A percentile compares a stretch with the other conserved stretches of the same genome.
These are phyloP conservation scores for Crotalus viridis DNA, from an alignment of 2,113 vertebrate genomes.

Conservation along the genomic window DNA sequence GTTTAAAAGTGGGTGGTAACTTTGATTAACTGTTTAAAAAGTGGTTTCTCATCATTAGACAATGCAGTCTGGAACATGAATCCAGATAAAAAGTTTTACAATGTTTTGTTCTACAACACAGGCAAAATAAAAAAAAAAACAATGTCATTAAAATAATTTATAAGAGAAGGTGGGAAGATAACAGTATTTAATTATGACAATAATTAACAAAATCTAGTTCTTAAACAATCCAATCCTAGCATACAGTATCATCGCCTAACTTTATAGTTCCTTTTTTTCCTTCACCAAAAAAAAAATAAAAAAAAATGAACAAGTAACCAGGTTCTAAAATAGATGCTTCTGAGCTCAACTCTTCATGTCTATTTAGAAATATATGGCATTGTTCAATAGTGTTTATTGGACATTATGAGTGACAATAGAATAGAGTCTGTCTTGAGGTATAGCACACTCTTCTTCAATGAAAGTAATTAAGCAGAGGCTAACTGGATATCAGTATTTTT, in stretches of 20 bases:
- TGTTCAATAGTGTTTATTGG: not conserved
- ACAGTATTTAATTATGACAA: not conserved
- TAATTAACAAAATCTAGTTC: not conserved
- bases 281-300: not conserved
- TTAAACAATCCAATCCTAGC: not conserved
- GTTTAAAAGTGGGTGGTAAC: constrained; percentile 35
- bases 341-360: not conserved
- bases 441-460: not conserved
- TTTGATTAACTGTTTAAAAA: constrained; percentile 36
- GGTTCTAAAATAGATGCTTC: not conserved
- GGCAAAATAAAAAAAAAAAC: not conserved
- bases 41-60: not conserved
- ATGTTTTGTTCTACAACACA: not conserved
- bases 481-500: not conserved
- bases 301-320: not conserved
- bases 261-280: not conserved
- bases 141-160: not conserved
- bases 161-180: not conserved
- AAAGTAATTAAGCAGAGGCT: not conserved
- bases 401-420: not conserved
- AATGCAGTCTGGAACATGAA: constrained; percentile 17
- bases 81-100: constrained; percentile 10
- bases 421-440: not conserved
- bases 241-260: not conserved
- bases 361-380: not conserved